Base-by-base conservation (phyloP, 1,140 invertebrate species). In the Penaeus chinensis region DNA sequence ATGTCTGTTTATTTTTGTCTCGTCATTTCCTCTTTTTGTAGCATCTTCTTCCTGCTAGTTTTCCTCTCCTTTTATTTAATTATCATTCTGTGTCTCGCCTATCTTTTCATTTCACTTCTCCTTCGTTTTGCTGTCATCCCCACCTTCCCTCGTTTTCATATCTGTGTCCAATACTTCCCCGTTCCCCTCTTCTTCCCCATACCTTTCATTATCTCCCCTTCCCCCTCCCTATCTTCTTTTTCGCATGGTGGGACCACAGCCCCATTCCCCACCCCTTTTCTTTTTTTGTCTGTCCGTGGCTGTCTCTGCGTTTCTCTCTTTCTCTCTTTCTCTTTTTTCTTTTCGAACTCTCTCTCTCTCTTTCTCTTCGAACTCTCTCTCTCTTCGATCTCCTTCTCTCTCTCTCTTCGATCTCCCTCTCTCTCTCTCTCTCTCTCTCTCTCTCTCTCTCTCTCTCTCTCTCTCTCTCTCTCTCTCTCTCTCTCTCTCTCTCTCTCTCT, bases 1-100 rank as follows among this genome's bases (percentile, higher is more conserved):
- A 37, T 77, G 37, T 77, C 76, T 77, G 37, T 78, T 37, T 78
- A 42, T 47, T 60, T 78, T 37, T 78, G 27, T 78, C 76, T 79
- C 77, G 11, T 32, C 27, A n/a, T 11, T 24, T 18, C 20, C 74
- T 5, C 11, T 20, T 0, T 1, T 19, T 7, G 20, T 20, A 32
- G 7, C 47, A 20, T 32, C 16, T 22, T 77, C 27, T 32, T 16
- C 37, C 61, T 32, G 2, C 54, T 27, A 7, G 4, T 32, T 32
- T 76, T 76, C 74, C 32, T 76, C 37, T 77, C 74, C n/a, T 54
- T 77, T 54, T 42, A 19, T 37, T 54, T 7, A 47, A n/a, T 42
- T 22, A 22, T 20, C 54, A 37, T 42, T 54, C 10, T 54, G 3
- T 7, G 18, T 77, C 13, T 32, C 61, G 16, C 61, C 77, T 54